Base-by-base conservation (phyloP, 2,888 invertebrate species). In the Zygothrica quintamaculata region DNA sequence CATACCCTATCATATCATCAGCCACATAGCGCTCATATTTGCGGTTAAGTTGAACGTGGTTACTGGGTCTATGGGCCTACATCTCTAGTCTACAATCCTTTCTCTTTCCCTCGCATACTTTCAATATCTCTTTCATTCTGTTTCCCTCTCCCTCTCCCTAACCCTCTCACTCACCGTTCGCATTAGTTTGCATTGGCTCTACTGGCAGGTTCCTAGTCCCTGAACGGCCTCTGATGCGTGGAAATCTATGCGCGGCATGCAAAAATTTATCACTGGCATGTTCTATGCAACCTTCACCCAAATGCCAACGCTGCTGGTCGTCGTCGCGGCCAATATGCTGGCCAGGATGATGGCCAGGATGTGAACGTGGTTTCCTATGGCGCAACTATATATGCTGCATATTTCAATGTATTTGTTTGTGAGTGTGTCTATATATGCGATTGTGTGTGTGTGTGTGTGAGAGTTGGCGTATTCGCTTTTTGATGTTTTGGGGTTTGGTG, bases 161-260 rank as follows among this genome's bases (percentile, higher is more conserved):
- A 29, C 47, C 25, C 16, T 18, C 13, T 11, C 18, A 22, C 9
- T 12, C 25, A 4, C 36, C 13, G 1, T 13, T n/a, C n/a, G n/a
- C n/a, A n/a, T n/a, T n/a, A n/a, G n/a, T n/a, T n/a, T n/a, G n/a
- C n/a, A n/a, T n/a, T n/a, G n/a, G n/a, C n/a, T n/a, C n/a, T n/a
- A n/a, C n/a, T n/a, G n/a, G n/a, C n/a, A n/a, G n/a, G n/a, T n/a
- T 36, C 12, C 36, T 1, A 29, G 29, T n/a, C 29, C n/a, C 29
- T 29, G 29, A 8, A 46, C 53, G 46, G 60, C 34, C 44, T 44
- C 16, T 48, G 51, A 73, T 80, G 67, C 76, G 77, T 80, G 65
- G 62, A 78, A 81, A 87, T 82, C 78, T 87, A 87, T 81, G 81
- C 76, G 70, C 82, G 74, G 87, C 81, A 84, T 87, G 87, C 84